Conservation (phyloP, 2,113 vertebrate species). For the Gobius niger region DNA sequence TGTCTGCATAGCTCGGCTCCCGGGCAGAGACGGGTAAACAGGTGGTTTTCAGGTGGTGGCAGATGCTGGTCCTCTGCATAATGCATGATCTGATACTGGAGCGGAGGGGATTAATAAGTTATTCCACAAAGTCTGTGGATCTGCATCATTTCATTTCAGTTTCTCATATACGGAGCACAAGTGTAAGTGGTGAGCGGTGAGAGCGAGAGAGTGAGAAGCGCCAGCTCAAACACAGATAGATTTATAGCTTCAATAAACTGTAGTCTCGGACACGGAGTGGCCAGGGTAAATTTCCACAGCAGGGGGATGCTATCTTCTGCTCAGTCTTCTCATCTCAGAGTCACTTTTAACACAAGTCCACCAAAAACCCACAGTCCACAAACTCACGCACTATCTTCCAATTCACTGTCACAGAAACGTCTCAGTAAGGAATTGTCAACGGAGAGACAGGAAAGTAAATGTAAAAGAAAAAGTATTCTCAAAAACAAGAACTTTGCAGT, state of each 20-base stretch:
- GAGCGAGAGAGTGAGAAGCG: constrained; percentile 12
- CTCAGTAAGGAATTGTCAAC: background rate
- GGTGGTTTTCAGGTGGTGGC: constrained; percentile 65
- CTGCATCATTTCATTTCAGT: constrained; percentile 1
- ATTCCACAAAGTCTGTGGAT: constrained; percentile 28
- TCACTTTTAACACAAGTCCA: constrained; percentile 70
- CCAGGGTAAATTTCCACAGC: constrained; percentile 66
- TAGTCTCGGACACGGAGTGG: constrained; percentile 35
- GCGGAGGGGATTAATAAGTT: constrained; percentile 60
- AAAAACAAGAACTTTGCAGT: background rate
- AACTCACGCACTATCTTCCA: constrained; percentile 12
- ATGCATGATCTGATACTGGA: constrained; percentile 71
- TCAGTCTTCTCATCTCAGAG: constrained; percentile 65
- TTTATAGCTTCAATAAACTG: constrained; percentile 67
- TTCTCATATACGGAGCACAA: background rate
- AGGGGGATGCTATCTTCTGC: constrained; percentile 42
- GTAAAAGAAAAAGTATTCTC: background rate
- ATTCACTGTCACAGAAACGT: constrained; percentile 3
- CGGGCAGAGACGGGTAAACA: constrained; percentile 42
- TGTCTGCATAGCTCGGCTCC: background rate
- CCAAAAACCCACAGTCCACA: constrained; percentile 47
- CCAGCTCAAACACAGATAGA: constrained; percentile 31
- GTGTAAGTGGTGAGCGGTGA: constrained; percentile 18
- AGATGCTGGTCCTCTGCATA: constrained; percentile 57
- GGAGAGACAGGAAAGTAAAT: background rate